Evolutionary conservation across 2,797 vertebrate species (phyloP).

Genomic region (Ptychadena robeensis): DNA sequence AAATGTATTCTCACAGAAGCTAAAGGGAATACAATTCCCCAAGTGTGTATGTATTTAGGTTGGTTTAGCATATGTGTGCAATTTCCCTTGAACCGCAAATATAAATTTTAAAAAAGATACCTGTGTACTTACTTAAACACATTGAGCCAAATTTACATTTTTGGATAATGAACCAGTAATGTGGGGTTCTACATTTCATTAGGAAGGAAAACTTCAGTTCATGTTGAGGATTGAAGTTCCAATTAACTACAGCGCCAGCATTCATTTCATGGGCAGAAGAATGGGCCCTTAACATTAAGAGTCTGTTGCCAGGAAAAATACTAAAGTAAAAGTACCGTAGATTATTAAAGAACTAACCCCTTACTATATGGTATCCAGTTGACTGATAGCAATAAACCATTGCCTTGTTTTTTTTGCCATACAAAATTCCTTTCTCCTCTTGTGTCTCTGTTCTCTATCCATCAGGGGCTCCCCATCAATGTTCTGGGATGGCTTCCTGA

Average conservation of each 20-base stretch:
- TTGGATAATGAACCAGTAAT: neutral
- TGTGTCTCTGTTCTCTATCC: neutral
- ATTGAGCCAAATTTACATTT: constrained; percentile 28
- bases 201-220: neutral
- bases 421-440: neutral
- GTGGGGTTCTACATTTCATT: neutral
- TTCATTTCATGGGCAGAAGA: no score
- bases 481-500: neutral
- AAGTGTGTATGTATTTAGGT: constrained; percentile 1
- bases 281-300: no score
- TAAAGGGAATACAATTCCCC: neutral
- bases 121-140: constrained; percentile 15
- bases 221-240: no score
- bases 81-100: constrained; percentile 23
- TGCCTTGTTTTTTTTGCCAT: neutral
- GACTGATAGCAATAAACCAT: neutral
- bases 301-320: no score
- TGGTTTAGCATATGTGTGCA: constrained; percentile 10
- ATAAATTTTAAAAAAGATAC: constrained; percentile 24
- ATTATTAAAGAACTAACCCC: neutral
- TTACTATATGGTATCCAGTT: neutral
- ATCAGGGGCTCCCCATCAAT: neutral
- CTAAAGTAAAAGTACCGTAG: no score
- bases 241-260: no score
- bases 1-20: neutral